A percentile compares a stretch with the other conserved stretches of the same genome.
phyloP scores from a whole-genome alignment of 2,797 vertebrate species.

The Acestrorhynchus altus region DNA sequence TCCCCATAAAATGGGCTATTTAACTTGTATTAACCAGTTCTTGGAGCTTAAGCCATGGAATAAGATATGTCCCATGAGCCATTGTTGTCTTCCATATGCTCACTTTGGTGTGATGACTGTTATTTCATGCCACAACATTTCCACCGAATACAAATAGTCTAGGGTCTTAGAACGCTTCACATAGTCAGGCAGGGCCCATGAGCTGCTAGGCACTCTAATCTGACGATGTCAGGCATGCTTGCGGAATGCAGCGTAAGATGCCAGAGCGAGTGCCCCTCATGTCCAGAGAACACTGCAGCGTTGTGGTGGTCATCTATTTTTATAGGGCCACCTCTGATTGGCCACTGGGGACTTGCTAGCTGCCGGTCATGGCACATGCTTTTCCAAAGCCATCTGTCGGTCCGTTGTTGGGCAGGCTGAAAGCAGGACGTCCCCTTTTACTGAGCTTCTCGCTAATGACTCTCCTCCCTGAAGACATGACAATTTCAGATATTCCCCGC shows the following conservation, averaged over 20 bases:
- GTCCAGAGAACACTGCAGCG: constrained; percentile 13
- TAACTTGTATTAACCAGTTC: not conserved
- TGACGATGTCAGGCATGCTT: constrained; percentile 43
- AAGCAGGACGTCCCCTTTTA: constrained; percentile 62
- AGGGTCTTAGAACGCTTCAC: constrained; percentile 31
- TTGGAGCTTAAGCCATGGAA: constrained; percentile 24
- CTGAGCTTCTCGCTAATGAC: constrained; percentile 64
- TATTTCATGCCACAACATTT: constrained; percentile 47
- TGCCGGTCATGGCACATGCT: constrained; percentile 29
- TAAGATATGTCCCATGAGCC: constrained; percentile 20
- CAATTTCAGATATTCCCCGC: constrained; percentile 51
- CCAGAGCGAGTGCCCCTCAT: constrained; percentile 30
- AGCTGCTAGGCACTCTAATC: constrained; percentile 40
- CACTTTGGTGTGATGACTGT: constrained; percentile 31
- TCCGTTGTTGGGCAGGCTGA: constrained; percentile 32
- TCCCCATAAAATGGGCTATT: not conserved
- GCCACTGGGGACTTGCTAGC: constrained; percentile 25
- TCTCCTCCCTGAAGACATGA: constrained; percentile 62
- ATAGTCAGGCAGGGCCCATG: constrained; percentile 38
- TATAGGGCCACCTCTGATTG: constrained; percentile 39
- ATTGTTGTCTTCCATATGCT: constrained; percentile 44
- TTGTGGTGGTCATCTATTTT: constrained; percentile 49
- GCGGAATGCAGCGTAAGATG: constrained; percentile 4
- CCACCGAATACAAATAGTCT: constrained; percentile 49
- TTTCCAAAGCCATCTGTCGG: constrained; percentile 42